Evolutionary conservation across 2,797 vertebrate species (phyloP).

Genomic region (Columba guinea): DNA sequence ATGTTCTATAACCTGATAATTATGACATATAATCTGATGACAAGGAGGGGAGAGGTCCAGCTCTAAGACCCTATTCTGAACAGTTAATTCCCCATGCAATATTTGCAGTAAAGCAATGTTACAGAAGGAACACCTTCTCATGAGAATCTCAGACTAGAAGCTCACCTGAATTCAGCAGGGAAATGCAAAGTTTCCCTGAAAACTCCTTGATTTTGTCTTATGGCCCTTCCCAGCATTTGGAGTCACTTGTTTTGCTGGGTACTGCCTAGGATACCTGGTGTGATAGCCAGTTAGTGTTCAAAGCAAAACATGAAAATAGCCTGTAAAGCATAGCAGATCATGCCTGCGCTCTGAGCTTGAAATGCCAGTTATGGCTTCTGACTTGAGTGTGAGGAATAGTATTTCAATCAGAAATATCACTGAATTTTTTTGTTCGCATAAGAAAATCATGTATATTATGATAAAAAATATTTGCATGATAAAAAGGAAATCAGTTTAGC

Average conservation of each 20-base stretch:
- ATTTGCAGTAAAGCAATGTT: neutral
- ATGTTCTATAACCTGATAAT: neutral
- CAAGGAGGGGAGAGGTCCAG: neutral
- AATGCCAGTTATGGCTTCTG: neutral
- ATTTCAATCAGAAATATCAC: neutral
- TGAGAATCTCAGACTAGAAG: neutral
- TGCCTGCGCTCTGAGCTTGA: neutral
- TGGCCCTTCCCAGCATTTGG: neutral
- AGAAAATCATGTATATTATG: neutral
- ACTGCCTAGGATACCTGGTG: neutral
- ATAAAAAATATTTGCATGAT: neutral
- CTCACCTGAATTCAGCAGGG: accelerated
- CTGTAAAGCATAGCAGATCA: neutral
- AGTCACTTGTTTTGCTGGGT: neutral
- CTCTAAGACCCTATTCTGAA: neutral
- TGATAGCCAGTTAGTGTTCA: neutral
- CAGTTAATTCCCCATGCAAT: neutral
- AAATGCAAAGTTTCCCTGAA: neutral
- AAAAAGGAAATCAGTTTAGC: neutral
- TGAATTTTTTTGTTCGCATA: neutral
- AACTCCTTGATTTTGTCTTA: neutral
- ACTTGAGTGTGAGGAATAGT: neutral
- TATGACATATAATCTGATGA: neutral
- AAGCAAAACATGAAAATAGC: neutral
- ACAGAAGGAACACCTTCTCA: neutral